A percentile compares a stretch with the other conserved stretches of the same genome.
Conservation (phyloP, 2,113 vertebrate genomes). For the Pogona vitticeps region DNA sequence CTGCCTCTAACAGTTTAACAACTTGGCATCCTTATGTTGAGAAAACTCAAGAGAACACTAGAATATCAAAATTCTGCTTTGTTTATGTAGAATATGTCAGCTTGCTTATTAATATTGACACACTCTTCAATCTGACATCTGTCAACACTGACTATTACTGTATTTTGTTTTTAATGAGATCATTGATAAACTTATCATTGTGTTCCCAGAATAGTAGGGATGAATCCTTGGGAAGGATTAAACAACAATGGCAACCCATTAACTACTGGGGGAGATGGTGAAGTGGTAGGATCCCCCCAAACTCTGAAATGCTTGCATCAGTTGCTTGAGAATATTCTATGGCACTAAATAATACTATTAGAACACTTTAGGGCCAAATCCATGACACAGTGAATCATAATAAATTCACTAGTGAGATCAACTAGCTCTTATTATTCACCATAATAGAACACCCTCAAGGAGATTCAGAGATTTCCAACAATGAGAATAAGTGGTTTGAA, state of each 20-base stretch:
- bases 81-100: slow-evolving; percentile 40
- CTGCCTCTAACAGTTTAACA: slow-evolving; percentile 50
- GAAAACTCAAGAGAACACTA: slow-evolving; percentile 36
- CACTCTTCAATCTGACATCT: slow-evolving; percentile 53
- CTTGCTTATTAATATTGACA: slow-evolving; percentile 63
- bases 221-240: not conserved
- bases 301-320: not conserved
- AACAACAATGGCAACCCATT: rapidly evolving
- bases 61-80: slow-evolving; percentile 41
- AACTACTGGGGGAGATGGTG: not conserved
- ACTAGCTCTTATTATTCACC: no score
- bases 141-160: slow-evolving; percentile 62
- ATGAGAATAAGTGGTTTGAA: no score
- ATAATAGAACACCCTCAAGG: no score
- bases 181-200: slow-evolving; percentile 56
- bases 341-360: not conserved
- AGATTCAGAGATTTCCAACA: no score
- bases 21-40: slow-evolving; percentile 56
- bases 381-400: not conserved
- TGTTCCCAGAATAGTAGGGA: not conserved
- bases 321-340: not conserved
- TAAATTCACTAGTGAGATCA: not conserved
- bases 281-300: not conserved
- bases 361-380: not conserved
- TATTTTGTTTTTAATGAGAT: slow-evolving; percentile 53